Evolutionary conservation across 2,113 vertebrate genomes (phyloP).

Genomic region (Pontoporia blainvillei): DNA sequence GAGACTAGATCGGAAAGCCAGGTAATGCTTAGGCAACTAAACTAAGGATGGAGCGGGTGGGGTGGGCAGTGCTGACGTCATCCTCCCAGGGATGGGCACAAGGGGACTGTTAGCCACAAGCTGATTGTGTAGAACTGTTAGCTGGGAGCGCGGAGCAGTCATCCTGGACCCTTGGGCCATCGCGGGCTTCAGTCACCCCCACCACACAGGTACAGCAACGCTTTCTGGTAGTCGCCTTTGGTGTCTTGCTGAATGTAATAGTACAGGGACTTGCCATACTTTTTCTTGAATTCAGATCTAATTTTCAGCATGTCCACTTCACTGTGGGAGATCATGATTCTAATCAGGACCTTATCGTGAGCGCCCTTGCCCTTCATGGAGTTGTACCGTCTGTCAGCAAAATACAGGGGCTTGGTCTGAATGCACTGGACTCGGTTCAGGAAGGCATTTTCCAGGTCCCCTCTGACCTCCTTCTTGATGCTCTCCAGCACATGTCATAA

Average conservation of each 20-base stretch:
- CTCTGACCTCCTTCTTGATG: too few species aligned
- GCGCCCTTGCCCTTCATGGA: too few species aligned
- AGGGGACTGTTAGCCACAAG: conserved; percentile 61
- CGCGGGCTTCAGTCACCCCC: conserved; percentile 85
- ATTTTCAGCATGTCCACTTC: too few species aligned
- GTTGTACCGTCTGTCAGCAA: too few species aligned
- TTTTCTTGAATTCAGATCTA: too few species aligned
- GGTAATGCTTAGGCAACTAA: not conserved
- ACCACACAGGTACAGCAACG: conserved; percentile 90
- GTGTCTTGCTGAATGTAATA: conserved; percentile 89
- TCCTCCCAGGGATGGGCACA: not conserved
- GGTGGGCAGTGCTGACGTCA: not conserved
- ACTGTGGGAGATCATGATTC: too few species aligned
- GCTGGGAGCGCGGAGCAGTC: not conserved
- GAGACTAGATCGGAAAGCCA: not conserved
- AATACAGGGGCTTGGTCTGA: too few species aligned
- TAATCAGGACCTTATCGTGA: too few species aligned
- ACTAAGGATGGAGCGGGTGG: not conserved
- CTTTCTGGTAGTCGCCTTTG: conserved; percentile 96
- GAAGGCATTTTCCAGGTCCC: too few species aligned
- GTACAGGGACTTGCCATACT: too few species aligned
- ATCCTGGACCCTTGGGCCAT: not conserved
- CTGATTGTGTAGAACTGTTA: conserved; percentile 50
- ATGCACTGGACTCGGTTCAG: too few species aligned
- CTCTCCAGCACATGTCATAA: too few species aligned